Evolutionary conservation across 2,113 vertebrate species (phyloP), one percentile per base, ranked within the genome.

Genomic region (Protobothrops flavoviridis): DNA sequence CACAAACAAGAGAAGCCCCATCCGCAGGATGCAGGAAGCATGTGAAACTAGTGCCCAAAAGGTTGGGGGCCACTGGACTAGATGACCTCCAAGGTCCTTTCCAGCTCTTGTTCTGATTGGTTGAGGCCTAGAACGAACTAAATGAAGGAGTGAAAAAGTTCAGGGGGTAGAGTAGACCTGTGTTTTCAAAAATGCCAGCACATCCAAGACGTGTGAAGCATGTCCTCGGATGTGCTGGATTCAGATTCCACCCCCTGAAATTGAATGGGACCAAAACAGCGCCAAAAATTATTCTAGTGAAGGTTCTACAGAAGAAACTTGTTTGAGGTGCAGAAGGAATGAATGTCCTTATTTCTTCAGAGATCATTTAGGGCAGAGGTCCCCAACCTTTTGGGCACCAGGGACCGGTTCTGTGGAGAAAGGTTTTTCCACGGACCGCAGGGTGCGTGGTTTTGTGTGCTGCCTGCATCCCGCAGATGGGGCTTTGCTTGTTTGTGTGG

Each of bases 261-360:
- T 55, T 55, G 23, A 69, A 55, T 55, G 43, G n/a, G 5, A 45
- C 8, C 69, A 39, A 6, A 81, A 48, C n/a, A 17, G 15, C 11
- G 5, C 11, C n/a, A 2, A 5, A 10, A 21, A 87, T 87, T 24
- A n/a, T 59, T 57, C 29, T 29, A 59, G 17, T 48, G 13, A 21
- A 50, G 64, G 23, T 33, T 45, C 10, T 9, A 9, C 43, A 50
- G 24, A 7, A 61, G 43, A 56, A 33, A 39, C 8, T 21, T 43
- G 5, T 15, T 45, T 52, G 55, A 24, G 8, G 11, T 48, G n/a
- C n/a, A 21, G 26, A 61, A 39, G 74, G 33, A 81, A 39, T 81
- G 5, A 39, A 5, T 81, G 29, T 5, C 94, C 91, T 69, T 93
- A 9, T 92, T 94, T 90, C 88, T 89, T 95, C 74, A 45, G 8